A percentile compares a stretch with the other conserved stretches of the same genome.
Conservation (phyloP, 2,113 vertebrate species). For the Mirza zaza region DNA sequence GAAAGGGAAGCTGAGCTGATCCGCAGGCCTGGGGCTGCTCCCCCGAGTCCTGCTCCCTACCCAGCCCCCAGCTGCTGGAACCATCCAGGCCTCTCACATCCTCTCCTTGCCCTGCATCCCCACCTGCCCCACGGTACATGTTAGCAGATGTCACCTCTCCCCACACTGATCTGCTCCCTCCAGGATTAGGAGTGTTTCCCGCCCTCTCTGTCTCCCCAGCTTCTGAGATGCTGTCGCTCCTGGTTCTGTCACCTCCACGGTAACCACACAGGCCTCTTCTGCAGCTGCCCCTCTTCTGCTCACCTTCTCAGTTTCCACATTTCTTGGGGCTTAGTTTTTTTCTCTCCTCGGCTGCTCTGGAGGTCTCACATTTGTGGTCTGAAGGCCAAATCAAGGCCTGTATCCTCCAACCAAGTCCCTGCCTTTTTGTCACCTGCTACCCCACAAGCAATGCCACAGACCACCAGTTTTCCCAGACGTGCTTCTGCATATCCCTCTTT, state of each 20-base stretch:
- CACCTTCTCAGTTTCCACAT: neutral
- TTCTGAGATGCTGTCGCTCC: neutral
- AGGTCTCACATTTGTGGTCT: neutral
- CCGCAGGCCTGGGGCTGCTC: neutral
- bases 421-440: neutral
- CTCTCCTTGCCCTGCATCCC: too few relatives aligned
- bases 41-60: neutral
- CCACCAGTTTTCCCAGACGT: neutral
- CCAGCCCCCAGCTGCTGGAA: neutral
- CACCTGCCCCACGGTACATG: neutral
- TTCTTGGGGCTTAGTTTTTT: neutral
- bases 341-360: neutral
- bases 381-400: neutral
- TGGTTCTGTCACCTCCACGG: neutral
- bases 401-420: neutral
- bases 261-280: neutral
- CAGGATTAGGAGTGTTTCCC: neutral
- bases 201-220: neutral
- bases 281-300: neutral
- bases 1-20: neutral
- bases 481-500: neutral
- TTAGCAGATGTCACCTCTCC: neutral
- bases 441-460: neutral
- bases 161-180: neutral
- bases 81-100: neutral